phyloP scores from a whole-genome alignment of 2,113 vertebrate species.

The Ahaetulla prasina region DNA sequence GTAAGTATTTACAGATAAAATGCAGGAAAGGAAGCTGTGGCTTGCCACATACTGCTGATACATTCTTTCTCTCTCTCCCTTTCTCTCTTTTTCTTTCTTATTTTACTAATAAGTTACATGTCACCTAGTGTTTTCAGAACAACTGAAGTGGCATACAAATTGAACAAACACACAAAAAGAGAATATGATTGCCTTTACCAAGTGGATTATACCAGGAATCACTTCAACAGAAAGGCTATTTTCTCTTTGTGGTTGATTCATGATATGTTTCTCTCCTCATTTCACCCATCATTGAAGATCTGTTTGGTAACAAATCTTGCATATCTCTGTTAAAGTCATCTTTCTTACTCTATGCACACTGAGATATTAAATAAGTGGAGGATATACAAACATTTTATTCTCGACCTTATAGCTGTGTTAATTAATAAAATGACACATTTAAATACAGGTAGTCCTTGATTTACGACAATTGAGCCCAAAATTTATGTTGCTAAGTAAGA shows the following conservation, averaged over 20 bases:
- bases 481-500: background rate
- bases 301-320: background rate
- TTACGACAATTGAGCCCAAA: background rate
- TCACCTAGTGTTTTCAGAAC: background rate
- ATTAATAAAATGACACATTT: background rate
- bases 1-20: background rate
- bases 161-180: background rate
- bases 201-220: background rate
- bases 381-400: background rate
- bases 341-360: background rate
- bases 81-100: background rate
- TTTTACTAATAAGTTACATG: background rate
- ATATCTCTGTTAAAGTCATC: background rate
- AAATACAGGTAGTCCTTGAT: background rate
- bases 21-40: background rate
- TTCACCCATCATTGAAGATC: background rate
- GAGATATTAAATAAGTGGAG: background rate
- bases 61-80: background rate
- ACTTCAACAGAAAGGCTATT: background rate
- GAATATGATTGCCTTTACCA: background rate
- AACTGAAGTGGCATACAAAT: background rate
- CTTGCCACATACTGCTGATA: background rate
- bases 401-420: background rate
- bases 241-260: background rate
- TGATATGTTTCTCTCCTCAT: background rate